Base-by-base conservation (phyloP, 2,888 invertebrate genomes). In the Drosophila birchii region DNA sequence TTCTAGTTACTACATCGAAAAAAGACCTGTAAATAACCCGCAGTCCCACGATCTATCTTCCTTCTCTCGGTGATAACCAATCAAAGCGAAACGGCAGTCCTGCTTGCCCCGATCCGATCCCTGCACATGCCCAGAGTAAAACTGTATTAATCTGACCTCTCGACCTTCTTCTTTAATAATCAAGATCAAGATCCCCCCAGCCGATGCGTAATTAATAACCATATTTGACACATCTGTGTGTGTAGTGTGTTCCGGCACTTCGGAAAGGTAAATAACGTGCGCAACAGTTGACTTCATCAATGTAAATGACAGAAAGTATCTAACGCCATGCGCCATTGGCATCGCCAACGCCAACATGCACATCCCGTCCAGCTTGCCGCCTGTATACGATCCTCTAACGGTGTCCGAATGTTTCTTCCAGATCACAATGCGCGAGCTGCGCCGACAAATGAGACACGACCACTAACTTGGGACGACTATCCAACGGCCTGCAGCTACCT, bases 351-450 rank as follows among this genome's bases (percentile, higher is more conserved):
- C 41, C 41, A 43, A n/a, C 12, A 26, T 23, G 23, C 29, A 43
- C 51, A 44, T 32, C 44, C 20, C 14, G 29, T 2, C 16, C 20
- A 18, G 36, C 32, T 23, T 23, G 34, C 16, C 7, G 39, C 14
- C 18, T 36, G 51, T 53, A 23, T 29, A 44, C 54, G 34, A 51
- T 51, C 49, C 49, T 49, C 20, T 63, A 43, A 58, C 45, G 20
- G 18, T 39, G 8, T 34, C 26, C 34, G n/a, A 32, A 23, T 32
- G n/a, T 73, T 66, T 73, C 38, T 74, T 86, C 32, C 84, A 84
- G 84, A 80, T 84, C 8, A 84, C 86, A 16, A 86, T 86, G 84
- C 86, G 86, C 43, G 86, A 84, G 60, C 69, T 84, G 56, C 84
- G 84, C 54, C 76, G 78, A 20, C 83, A 83, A 80, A 76, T 81